Conservation (phyloP, 2,113 vertebrate species). For the Scopus umbretta region DNA sequence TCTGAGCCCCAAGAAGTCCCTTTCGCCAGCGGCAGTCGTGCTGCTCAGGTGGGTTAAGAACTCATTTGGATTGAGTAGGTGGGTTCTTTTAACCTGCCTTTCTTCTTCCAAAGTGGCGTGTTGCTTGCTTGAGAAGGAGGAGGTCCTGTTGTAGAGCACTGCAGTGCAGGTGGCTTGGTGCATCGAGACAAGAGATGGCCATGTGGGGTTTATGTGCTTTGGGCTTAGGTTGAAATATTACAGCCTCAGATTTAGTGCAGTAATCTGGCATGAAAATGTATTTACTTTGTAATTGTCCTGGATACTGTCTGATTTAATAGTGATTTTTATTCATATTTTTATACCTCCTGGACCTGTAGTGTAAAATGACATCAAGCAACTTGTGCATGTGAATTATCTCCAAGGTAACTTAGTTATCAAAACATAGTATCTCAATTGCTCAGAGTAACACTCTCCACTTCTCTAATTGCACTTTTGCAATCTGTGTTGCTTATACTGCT, state of each 20-base stretch:
- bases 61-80: not conserved
- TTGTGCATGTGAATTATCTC: not conserved
- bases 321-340: not conserved
- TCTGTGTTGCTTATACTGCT: not conserved
- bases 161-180: not conserved
- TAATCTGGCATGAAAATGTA: not conserved
- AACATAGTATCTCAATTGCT: slow-evolving; percentile 45
- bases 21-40: rapidly evolving
- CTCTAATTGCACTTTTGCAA: slow-evolving; percentile 39
- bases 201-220: not conserved
- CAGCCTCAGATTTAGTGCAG: not conserved
- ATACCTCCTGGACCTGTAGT: not conserved
- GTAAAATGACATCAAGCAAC: not conserved
- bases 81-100: not conserved
- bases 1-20: not conserved
- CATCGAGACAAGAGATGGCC: not conserved
- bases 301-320: not conserved
- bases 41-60: slow-evolving; percentile 31
- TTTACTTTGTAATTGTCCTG: not conserved
- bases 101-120: not conserved
- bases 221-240: not conserved
- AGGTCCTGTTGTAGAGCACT: not conserved
- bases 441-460: slow-evolving; percentile 24
- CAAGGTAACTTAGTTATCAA: slow-evolving; percentile 42
- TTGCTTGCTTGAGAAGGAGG: not conserved